A percentile compares a stretch with the other conserved stretches of the same genome.
Evolutionary conservation across 2,797 vertebrate genomes (phyloP).

Genomic region (Periparus ater): DNA sequence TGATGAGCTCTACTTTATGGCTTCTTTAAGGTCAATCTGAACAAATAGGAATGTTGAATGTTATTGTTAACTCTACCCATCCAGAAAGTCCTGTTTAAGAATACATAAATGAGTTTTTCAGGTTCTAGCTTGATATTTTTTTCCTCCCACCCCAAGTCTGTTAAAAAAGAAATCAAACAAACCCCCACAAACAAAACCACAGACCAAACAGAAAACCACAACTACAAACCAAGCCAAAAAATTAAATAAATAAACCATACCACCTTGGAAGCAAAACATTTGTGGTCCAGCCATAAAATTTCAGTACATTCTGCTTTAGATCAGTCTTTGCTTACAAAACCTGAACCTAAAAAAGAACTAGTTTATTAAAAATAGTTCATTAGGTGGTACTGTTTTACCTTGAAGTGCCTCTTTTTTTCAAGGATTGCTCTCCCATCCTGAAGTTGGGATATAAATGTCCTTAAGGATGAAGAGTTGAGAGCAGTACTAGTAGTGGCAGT

Average conservation of each 20-base stretch:
- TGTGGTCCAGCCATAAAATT: neutral
- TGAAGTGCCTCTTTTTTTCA: neutral
- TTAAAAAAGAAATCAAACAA: neutral
- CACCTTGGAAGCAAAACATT: neutral
- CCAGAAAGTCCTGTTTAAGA: neutral
- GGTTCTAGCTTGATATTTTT: neutral
- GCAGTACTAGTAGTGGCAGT: neutral
- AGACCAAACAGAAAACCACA: neutral
- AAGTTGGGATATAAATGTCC: neutral
- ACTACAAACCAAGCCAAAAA: neutral
- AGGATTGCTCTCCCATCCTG: neutral
- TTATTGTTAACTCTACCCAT: neutral
- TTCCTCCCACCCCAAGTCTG: neutral
- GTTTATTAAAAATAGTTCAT: neutral
- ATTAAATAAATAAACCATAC: neutral
- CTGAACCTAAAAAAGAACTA: neutral
- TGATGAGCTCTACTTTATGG: neutral
- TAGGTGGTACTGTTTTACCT: neutral
- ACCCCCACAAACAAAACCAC: neutral
- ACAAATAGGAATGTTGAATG: neutral
- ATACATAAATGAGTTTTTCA: neutral
- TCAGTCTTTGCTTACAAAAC: neutral
- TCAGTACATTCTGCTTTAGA: neutral
- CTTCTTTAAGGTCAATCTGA: neutral
- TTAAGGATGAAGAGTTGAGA: neutral